Evolutionary conservation across 92 coral and sea anemone species (phyloP).

Genomic region (Micromussa lordhowensis): DNA sequence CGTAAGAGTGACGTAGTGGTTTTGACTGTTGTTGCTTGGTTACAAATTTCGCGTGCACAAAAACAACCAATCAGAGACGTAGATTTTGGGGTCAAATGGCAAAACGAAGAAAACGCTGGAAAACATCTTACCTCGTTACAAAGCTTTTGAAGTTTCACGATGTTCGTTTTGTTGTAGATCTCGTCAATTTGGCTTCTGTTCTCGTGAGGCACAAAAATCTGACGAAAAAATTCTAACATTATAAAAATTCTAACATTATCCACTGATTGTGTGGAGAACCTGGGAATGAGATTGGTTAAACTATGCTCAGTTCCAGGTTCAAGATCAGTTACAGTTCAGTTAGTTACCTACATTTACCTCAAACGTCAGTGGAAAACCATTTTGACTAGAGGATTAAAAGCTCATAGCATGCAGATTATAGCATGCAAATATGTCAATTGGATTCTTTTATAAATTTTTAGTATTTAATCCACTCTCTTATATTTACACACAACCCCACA

Average conservation of each 20-base stretch:
- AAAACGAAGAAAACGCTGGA: no score
- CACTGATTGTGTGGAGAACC: neutral
- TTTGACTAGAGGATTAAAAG: no score
- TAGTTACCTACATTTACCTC: no score
- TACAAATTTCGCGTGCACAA: neutral
- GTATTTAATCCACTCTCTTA: no score
- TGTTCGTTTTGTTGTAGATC: constrained; percentile 77
- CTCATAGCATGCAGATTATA: no score
- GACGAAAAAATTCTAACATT: neutral
- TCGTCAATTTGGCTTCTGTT: constrained; percentile 87
- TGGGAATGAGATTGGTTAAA: neutral
- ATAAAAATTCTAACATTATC: neutral
- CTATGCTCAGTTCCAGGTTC: neutral
- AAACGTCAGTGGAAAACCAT: no score
- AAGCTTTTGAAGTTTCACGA: constrained; percentile 50
- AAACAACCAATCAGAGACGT: neutral
- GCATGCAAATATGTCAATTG: no score
- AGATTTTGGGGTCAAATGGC: neutral
- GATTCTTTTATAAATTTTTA: no score
- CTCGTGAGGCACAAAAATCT: constrained; percentile 83
- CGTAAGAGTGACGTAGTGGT: no score
- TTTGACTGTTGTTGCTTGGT: neutral
- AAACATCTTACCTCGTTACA: constrained; percentile 62
- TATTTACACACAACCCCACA: no score
- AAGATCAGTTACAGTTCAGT: no score